These are phyloP conservation scores for Aldabrachelys gigantea DNA, from an alignment of 2,113 vertebrate genomes.

Conservation along the genomic window DNA sequence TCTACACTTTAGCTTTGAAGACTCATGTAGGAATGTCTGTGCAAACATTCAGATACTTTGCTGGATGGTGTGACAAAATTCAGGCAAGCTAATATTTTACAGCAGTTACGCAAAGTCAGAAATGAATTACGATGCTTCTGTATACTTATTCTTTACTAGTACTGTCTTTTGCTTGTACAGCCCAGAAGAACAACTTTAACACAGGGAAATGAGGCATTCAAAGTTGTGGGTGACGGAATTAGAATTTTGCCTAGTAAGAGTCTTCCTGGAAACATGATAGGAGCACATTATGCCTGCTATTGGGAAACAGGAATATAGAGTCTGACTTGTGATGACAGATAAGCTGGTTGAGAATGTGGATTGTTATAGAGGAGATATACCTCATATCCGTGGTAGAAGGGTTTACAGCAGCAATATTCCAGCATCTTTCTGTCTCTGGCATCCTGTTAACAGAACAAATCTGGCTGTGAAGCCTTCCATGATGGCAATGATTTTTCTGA, in stretches of 20 bases:
- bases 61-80: conserved; percentile 91
- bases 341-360: neutral
- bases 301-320: conserved; percentile 11
- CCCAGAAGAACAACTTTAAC: neutral
- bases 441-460: neutral
- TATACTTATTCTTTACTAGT: neutral
- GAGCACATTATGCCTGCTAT: neutral
- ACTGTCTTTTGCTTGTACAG: neutral
- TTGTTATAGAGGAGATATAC: neutral
- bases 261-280: neutral
- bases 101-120: neutral
- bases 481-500: neutral
- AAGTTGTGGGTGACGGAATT: conserved; percentile 2
- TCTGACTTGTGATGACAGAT: neutral
- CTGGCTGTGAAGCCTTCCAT: neutral
- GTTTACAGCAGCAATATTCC: neutral
- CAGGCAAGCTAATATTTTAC: conserved; percentile 73
- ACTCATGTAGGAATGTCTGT: conserved; percentile 89
- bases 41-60: conserved; percentile 88
- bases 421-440: neutral
- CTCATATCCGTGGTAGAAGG: neutral
- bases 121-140: neutral
- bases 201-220: neutral
- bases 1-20: conserved; percentile 88
- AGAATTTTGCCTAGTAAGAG: neutral